Conservation (phyloP, 2,113 vertebrate species). For the human (Homo sapiens) region GRCh38 chr7:91826001-91826500, state of each 20-base stretch:
- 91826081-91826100: not conserved
- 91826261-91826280: not conserved
- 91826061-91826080: not conserved
- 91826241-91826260: conserved; percentile 29
- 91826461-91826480: not conserved
- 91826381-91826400: not conserved
- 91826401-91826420: conserved; percentile 6
- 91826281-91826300: conserved; percentile 11
- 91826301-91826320: conserved; percentile 9
- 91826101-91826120: conserved; percentile 23
- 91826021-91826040: not conserved
- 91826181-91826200: not conserved
- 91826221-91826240: not conserved
- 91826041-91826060: not conserved
- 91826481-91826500: not conserved
- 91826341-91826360: not conserved
- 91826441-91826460: not conserved
- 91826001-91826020: not conserved
- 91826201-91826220: not conserved
- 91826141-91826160: conserved; percentile 2
- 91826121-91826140: not conserved
- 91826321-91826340: not conserved
- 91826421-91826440: not conserved
- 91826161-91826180: not conserved
- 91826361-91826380: not conserved